Conservation (phyloP, 2,888 invertebrate genomes). For the Dryadula phaetusa region DNA sequence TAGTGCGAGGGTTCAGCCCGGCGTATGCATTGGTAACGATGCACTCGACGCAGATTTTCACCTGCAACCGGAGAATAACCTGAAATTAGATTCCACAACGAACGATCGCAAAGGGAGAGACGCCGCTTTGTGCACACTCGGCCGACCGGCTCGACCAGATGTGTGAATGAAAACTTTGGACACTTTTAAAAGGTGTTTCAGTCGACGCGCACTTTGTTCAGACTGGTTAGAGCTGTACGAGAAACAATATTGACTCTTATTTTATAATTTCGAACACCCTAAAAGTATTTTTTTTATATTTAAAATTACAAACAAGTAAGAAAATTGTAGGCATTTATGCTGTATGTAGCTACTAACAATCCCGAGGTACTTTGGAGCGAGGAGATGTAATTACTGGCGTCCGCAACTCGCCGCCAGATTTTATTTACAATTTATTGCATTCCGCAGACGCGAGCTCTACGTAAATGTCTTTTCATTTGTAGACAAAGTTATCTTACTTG, state of each 20-base stretch:
- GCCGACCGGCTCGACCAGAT: background rate
- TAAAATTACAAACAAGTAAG: too few relatives aligned
- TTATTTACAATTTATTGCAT: conserved; percentile 29
- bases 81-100: conserved; percentile 14
- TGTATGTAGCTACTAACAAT: background rate
- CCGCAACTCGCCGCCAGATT: conserved; percentile 17
- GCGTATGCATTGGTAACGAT: background rate
- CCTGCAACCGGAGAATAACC: conserved; percentile 10
- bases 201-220: background rate
- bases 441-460: conserved; percentile 19
- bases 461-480: conserved; percentile 23
- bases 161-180: conserved; percentile 8
- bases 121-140: background rate
- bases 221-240: background rate
- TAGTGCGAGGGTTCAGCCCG: too few relatives aligned
- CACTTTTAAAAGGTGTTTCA: background rate
- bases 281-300: background rate
- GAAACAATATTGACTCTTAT: background rate
- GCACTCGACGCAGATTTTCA: conserved; percentile 10
- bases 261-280: background rate
- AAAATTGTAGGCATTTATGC: background rate
- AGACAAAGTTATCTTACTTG: conserved; percentile 26
- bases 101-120: conserved; percentile 9
- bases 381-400: background rate
- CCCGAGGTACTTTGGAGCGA: background rate